These are phyloP conservation scores for Neomonachus schauinslandi DNA, from an alignment of 2,113 vertebrate genomes.

Conservation along the genomic window DNA sequence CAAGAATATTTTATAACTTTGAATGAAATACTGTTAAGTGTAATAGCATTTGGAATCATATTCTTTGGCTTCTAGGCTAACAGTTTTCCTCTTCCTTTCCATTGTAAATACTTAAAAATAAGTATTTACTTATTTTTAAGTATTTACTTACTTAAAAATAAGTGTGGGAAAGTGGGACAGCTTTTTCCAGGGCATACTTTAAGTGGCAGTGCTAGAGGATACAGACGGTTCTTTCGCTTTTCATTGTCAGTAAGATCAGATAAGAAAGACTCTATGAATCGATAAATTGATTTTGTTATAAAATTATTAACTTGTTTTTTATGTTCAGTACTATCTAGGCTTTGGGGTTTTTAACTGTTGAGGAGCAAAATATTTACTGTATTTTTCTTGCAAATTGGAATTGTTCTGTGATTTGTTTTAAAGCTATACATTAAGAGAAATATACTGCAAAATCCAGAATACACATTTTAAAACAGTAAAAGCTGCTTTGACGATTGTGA, in stretches of 20 bases:
- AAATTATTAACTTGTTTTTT: constrained; percentile 68
- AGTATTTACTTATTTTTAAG: too few species aligned
- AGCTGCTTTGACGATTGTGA: constrained; percentile 73
- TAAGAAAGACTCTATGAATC: constrained; percentile 60
- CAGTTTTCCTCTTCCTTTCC: background rate
- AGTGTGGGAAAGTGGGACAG: background rate
- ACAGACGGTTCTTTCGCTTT: constrained; percentile 44
- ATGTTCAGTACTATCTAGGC: background rate
- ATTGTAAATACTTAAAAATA: background rate
- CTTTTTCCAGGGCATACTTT: constrained; percentile 41
- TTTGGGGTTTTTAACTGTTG: constrained; percentile 58
- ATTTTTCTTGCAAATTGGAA: constrained; percentile 49
- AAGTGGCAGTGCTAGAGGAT: background rate
- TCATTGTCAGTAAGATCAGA: constrained; percentile 62
- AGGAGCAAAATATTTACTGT: constrained; percentile 25
- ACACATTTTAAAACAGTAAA: constrained; percentile 12
- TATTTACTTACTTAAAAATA: background rate
- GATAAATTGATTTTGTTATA: constrained; percentile 52
- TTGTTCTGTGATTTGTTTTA: background rate
- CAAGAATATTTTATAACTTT: constrained; percentile 44
- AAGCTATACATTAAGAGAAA: background rate
- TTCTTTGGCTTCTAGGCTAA: background rate
- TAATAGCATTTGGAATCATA: background rate
- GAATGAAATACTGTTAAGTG: background rate
- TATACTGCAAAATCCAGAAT: constrained; percentile 12